phyloP scores from a whole-genome alignment of 1,140 invertebrate genomes.

The Epicauta chinensis region DNA sequence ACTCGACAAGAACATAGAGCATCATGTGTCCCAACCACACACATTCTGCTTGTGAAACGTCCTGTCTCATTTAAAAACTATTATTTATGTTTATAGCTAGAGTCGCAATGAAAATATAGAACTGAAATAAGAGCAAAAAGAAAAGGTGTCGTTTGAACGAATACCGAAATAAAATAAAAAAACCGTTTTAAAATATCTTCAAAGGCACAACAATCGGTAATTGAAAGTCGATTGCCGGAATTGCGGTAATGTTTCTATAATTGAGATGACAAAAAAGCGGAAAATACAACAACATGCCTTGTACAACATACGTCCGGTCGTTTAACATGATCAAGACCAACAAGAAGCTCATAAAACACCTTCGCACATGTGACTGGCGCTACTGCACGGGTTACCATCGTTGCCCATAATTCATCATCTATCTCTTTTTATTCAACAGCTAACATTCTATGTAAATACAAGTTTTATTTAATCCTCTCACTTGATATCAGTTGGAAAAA shows the following conservation, averaged over 20 bases:
- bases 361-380: constrained; percentile 29
- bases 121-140: neutral
- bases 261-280: neutral
- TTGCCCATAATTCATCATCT: constrained; percentile 18
- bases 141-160: too few species aligned
- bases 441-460: neutral
- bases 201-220: neutral
- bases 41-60: constrained; percentile 40
- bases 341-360: constrained; percentile 25
- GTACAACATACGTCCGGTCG: neutral
- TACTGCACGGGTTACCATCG: constrained; percentile 20
- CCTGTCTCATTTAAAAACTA: constrained; percentile 48
- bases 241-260: neutral
- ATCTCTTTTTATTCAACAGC: constrained; percentile 7
- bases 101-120: neutral
- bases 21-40: constrained; percentile 40
- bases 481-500: too few species aligned
- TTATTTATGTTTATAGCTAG: constrained; percentile 41
- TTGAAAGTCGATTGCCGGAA: neutral
- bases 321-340: constrained; percentile 10
- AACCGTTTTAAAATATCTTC: neutral
- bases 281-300: too few species aligned
- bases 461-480: constrained; percentile 4
- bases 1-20: constrained; percentile 39
- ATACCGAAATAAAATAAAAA: too few species aligned